phyloP scores from a whole-genome alignment of 2,797 vertebrate species.

The Sus cebifrons region DNA sequence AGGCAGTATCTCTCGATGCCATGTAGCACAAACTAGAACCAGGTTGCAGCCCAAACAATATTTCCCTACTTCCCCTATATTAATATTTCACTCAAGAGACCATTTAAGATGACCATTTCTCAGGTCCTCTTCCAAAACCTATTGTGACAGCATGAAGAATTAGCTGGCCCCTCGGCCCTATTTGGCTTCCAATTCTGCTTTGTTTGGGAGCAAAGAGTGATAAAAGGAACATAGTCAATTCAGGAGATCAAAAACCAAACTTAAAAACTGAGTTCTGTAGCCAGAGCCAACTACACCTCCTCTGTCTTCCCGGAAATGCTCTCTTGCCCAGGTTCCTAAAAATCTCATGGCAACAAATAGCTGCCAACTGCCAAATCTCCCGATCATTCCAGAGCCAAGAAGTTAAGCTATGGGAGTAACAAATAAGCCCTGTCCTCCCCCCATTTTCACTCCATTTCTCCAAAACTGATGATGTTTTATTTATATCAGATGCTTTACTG shows the following conservation, averaged over 20 bases:
- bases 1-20: neutral
- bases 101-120: neutral
- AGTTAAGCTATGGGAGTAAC: neutral
- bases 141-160: constrained; percentile 9
- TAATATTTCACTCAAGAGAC: neutral
- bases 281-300: neutral
- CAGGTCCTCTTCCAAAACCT: constrained; percentile 47
- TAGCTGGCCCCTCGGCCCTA: neutral
- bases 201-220: neutral
- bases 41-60: neutral
- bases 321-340: constrained; percentile 34
- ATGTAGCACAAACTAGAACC: neutral
- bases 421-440: constrained; percentile 24
- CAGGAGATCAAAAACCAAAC: constrained; percentile 30
- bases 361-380: constrained; percentile 18
- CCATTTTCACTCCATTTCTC: constrained; percentile 17
- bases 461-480: constrained; percentile 34
- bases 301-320: constrained; percentile 42
- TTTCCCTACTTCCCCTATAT: neutral
- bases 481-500: constrained; percentile 31
- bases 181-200: neutral
- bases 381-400: neutral
- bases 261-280: constrained; percentile 36
- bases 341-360: constrained; percentile 10
- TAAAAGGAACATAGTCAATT: neutral